A percentile compares a stretch with the other conserved stretches of the same genome.
Conservation (phyloP, 2,888 invertebrate genomes). For the Pycnomerus fuliginosus region DNA sequence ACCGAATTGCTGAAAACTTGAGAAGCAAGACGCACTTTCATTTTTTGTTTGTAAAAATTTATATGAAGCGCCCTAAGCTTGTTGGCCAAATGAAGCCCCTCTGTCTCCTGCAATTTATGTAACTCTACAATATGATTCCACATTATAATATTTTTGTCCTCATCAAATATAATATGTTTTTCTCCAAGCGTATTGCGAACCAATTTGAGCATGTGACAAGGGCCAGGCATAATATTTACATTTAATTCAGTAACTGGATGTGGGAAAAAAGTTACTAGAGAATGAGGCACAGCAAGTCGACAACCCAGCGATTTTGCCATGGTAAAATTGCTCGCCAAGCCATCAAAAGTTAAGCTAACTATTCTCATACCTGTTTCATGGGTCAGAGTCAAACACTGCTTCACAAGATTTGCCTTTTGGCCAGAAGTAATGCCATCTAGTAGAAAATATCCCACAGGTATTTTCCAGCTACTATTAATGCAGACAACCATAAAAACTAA, state of each 20-base stretch:
- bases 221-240: conserved; percentile 9
- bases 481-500: conserved; percentile 27
- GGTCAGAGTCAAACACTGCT: conserved; percentile 18
- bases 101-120: conserved; percentile 13
- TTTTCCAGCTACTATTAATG: conserved; percentile 28
- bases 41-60: conserved; percentile 14
- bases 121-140: conserved; percentile 16
- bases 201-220: conserved; percentile 34
- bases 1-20: conserved; percentile 7
- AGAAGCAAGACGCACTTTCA: conserved; percentile 12
- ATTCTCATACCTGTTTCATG: conserved; percentile 5
- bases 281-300: neutral
- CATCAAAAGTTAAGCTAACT: conserved; percentile 21
- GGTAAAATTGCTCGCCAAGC: conserved; percentile 8
- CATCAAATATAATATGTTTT: conserved; percentile 16
- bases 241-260: conserved; percentile 4
- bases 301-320: conserved; percentile 8
- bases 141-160: conserved; percentile 8
- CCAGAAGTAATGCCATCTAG: conserved; percentile 22
- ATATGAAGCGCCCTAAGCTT: conserved; percentile 15
- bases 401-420: conserved; percentile 27
- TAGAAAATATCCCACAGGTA: conserved; percentile 30
- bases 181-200: conserved; percentile 34
- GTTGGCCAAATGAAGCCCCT: conserved; percentile 18
- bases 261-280: conserved; percentile 6